A percentile compares a stretch with the other conserved stretches of the same genome.
These are phyloP conservation scores for Struthio camelus DNA, from an alignment of 2,113 vertebrate species.

Conservation along the genomic window DNA sequence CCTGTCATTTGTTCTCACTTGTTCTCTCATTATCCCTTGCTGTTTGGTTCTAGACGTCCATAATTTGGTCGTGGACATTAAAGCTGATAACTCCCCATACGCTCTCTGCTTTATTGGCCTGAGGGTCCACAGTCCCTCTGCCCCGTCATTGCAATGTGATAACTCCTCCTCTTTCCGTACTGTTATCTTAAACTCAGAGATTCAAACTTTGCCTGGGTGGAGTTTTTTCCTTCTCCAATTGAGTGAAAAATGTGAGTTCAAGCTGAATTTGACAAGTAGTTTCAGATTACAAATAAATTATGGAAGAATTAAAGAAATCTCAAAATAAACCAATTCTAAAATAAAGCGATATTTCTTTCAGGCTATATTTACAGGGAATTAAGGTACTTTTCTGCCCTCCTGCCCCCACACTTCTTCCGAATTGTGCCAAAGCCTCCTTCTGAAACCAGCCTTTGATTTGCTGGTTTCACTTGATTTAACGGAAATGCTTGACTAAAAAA, in stretches of 20 bases:
- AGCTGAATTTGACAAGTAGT: background rate
- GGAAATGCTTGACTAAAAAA: background rate
- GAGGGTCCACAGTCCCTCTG: background rate
- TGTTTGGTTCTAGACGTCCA: background rate
- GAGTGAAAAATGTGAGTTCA: background rate
- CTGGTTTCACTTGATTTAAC: background rate
- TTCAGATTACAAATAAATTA: background rate
- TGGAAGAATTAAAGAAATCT: background rate
- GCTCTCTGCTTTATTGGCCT: background rate
- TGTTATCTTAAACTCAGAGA: background rate
- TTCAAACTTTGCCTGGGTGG: background rate
- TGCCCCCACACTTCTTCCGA: background rate
- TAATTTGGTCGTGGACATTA: background rate
- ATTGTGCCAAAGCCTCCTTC: background rate
- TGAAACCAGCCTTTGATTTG: background rate
- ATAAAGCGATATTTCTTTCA: background rate
- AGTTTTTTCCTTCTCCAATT: background rate
- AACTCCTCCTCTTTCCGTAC: background rate
- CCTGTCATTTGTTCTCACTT: background rate
- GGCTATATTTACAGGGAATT: background rate
- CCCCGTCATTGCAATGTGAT: accelerated
- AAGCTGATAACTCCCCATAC: background rate
- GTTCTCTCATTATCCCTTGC: background rate
- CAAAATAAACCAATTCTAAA: background rate
- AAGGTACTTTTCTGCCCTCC: background rate